Evolutionary conservation across 2,113 vertebrate genomes (phyloP).

Genomic region (Paralichthys olivaceus): DNA sequence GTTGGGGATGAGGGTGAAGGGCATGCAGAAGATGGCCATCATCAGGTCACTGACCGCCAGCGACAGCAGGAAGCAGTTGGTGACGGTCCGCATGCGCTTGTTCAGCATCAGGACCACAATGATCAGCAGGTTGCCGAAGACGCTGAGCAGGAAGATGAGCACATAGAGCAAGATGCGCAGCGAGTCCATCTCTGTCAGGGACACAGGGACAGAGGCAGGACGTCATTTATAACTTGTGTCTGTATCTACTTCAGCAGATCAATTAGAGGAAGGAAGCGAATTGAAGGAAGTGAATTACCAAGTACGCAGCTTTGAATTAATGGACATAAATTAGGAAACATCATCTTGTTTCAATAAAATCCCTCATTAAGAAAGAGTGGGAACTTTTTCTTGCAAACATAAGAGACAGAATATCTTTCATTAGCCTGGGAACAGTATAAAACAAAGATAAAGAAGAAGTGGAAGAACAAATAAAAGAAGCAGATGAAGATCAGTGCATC

Average conservation of each 20-base stretch:
- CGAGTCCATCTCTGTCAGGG: conserved; percentile 84
- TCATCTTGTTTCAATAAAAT: conserved; percentile 29
- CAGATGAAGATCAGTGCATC: neutral
- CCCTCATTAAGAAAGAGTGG: neutral
- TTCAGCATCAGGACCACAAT: conserved; percentile 89
- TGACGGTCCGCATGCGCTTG: conserved; percentile 93
- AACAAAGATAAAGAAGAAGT: neutral
- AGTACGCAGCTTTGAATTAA: neutral
- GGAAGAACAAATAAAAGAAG: conserved; percentile 11
- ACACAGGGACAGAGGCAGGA: conserved; percentile 16
- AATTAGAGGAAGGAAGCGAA: conserved; percentile 9
- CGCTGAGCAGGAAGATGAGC: conserved; percentile 90
- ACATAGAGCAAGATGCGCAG: conserved; percentile 89
- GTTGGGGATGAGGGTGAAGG: conserved; percentile 94
- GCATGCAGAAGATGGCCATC: conserved; percentile 95
- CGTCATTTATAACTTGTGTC: conserved; percentile 3
- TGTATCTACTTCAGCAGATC: neutral
- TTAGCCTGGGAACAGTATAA: neutral
- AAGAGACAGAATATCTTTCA: neutral
- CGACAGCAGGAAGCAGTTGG: conserved; percentile 95
- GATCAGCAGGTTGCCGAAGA: conserved; percentile 91
- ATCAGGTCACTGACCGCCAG: conserved; percentile 94
- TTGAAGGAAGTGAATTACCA: conserved; percentile 41
- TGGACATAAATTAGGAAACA: conserved; percentile 6
- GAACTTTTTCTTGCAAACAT: neutral